phyloP scores from a whole-genome alignment of 2,113 vertebrate species.

The Heteronetta atricapilla region DNA sequence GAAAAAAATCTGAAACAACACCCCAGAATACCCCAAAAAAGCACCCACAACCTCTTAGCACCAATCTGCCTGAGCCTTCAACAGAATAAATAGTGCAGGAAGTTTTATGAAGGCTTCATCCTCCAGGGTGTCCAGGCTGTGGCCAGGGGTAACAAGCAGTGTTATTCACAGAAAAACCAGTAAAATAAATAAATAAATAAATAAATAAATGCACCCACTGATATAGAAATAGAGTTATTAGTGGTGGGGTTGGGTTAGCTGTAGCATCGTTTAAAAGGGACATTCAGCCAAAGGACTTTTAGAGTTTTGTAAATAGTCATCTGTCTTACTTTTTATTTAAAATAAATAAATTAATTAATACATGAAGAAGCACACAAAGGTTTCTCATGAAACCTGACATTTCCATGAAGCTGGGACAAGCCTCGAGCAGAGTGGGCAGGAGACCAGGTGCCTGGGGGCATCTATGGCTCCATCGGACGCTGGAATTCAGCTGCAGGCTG shows the following conservation, averaged over 20 bases:
- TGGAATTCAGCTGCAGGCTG: neutral
- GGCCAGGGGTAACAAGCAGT: fast-evolving
- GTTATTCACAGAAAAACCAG: neutral
- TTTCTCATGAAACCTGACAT: neutral
- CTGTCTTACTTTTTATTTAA: neutral
- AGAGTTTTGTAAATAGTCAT: neutral
- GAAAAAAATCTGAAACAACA: too few species aligned
- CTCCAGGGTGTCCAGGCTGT: neutral
- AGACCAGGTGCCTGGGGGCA: neutral
- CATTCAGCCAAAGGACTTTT: neutral
- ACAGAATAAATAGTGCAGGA: neutral
- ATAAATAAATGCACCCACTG: neutral
- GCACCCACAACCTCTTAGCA: too few species aligned
- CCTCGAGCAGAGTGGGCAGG: neutral
- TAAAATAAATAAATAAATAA: neutral
- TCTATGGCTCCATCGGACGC: neutral
- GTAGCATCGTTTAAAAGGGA: neutral
- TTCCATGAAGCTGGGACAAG: neutral
- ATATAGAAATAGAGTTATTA: neutral
- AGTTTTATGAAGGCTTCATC: neutral
- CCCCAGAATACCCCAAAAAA: too few species aligned
- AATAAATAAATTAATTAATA: too few species aligned
- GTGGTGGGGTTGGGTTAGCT: neutral
- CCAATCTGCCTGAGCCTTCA: too few species aligned
- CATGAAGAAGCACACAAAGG: neutral